Base-by-base conservation (phyloP, 1,140 invertebrate species). In the Ladona fulva region DNA sequence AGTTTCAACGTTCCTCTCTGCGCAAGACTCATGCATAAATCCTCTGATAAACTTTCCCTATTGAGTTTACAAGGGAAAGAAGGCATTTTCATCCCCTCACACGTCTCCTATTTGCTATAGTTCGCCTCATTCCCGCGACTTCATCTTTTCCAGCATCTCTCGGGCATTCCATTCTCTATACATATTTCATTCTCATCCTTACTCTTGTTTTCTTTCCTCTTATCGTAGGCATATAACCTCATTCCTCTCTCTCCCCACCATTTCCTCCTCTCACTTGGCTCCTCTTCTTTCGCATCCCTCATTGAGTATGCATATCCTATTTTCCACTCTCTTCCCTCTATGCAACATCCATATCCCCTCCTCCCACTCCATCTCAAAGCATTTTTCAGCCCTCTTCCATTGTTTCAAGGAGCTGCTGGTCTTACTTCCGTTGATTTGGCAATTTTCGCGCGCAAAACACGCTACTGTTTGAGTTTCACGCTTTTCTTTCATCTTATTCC, bases 251-350 rank as follows among this genome's bases (percentile, higher is more conserved):
- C 19, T 19, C 19, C 10, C 44, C 44, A 19, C 10, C 19, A 10
- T 19, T 52, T 52, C 10, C 10, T 19, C 44, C 44, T 52, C 10
- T 19, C 44, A 52, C 44, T 52, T 52, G 10, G 10, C 44, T 52
- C 44, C 10, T 52, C 44, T 19, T 52, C 44, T 52, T 22, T 66
- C n/a, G 52, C 52, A 3, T 66, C 52, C 16, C 52, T 66, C 52
- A 66, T 66, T 22, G 52, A 16, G 52, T 66, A 66, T 66, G 52
- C 52, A 66, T 66, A 66, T 66, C 52, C 52, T 66, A 66, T 66
- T 66, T 66, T 66, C 52, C 52, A 16, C 52, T 66, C n/a, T 66
- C 52, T 12, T 52, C 44, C 19, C 44, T 52, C 44, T 19, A 52
- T 52, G 44, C 44, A 19, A 52, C 44, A 52, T 52, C 19, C 19